Evolutionary conservation across 2,888 invertebrate genomes (phyloP).

Genomic region (Petrolisthes cinctipes): DNA sequence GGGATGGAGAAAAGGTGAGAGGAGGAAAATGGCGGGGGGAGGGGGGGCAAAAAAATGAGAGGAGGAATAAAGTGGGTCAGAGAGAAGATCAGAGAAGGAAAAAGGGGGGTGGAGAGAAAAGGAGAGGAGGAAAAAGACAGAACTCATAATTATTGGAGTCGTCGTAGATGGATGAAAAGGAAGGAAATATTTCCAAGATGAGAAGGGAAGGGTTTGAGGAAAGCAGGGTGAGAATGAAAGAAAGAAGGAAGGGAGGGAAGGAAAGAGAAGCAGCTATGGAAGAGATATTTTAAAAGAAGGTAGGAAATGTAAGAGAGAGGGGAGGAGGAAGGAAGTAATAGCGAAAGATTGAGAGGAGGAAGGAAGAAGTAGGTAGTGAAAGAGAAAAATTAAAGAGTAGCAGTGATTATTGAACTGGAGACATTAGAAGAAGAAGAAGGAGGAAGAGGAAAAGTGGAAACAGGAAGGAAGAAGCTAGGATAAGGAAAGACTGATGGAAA

Average conservation of each 20-base stretch:
- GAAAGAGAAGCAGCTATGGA: neutral
- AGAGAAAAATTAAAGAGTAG: no score
- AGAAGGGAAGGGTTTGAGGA: neutral
- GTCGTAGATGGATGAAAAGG: no score
- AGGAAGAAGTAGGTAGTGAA: no score
- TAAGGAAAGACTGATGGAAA: no score
- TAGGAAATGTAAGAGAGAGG: neutral
- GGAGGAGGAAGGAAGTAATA: neutral
- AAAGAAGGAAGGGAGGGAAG: neutral
- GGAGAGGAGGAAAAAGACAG: neutral
- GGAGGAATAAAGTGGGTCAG: neutral
- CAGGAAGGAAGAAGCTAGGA: no score
- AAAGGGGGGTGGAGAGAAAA: neutral
- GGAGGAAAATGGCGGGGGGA: neutral
- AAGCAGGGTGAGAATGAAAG: neutral
- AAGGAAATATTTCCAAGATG: neutral
- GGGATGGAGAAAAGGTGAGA: neutral
- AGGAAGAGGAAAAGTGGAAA: neutral
- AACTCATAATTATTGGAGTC: no score
- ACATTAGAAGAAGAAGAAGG: no score
- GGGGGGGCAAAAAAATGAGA: neutral
- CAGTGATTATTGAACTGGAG: no score
- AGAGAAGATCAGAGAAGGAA: neutral
- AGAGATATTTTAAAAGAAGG: neutral
- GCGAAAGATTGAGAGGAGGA: no score